These are phyloP conservation scores for Tinamus guttatus DNA, from an alignment of 2,113 vertebrate species.

Conservation along the genomic window DNA sequence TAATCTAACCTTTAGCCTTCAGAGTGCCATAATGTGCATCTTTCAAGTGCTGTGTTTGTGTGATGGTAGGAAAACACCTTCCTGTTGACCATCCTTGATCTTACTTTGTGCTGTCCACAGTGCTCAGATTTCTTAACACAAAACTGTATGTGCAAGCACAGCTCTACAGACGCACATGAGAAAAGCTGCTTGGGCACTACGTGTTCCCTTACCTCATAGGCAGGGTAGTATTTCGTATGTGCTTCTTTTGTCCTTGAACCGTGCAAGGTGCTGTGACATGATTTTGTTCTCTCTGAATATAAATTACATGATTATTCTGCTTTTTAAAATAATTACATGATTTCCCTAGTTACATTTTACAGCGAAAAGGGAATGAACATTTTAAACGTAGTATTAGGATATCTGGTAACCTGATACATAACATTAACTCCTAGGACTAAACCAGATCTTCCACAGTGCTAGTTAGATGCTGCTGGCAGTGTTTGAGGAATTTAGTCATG, in stretches of 20 bases:
- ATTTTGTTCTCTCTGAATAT: neutral
- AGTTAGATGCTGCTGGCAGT: neutral
- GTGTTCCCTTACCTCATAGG: neutral
- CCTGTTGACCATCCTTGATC: neutral
- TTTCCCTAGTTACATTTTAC: neutral
- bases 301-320: neutral
- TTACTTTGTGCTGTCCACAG: neutral
- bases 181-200: neutral
- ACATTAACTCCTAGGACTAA: neutral
- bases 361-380: neutral
- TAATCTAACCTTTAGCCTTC: accelerated
- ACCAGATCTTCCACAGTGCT: neutral
- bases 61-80: neutral
- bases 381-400: neutral
- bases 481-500: neutral
- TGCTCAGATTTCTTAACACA: neutral
- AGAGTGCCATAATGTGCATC: neutral
- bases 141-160: neutral
- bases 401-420: neutral
- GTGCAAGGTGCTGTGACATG: neutral
- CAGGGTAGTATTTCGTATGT: neutral
- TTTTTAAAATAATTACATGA: neutral
- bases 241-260: neutral
- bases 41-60: neutral
- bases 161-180: neutral